Conservation (phyloP, 2,888 invertebrate genomes). For the Thecophora atra region DNA sequence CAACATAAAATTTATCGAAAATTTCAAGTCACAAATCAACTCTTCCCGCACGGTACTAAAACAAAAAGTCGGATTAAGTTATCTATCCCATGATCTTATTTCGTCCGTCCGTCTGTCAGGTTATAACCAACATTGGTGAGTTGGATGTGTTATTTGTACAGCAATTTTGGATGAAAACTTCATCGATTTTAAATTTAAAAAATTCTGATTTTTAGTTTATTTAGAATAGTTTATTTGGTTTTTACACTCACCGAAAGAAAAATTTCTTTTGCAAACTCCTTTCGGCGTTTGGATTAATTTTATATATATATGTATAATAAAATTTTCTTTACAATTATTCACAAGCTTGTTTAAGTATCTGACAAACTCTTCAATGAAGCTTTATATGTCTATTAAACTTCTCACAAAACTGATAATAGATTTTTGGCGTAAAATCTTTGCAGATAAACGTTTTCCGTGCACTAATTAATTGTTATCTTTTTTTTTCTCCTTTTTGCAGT, state of each 20-base stretch:
- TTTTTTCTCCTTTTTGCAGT: constrained; percentile 6
- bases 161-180: too few relatives aligned
- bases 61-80: too few relatives aligned
- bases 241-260: constrained; percentile 34
- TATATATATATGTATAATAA: constrained; percentile 19
- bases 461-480: constrained; percentile 10
- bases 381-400: constrained; percentile 22
- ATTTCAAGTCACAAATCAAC: not conserved
- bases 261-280: constrained; percentile 21
- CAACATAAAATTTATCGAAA: not conserved
- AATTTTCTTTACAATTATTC: constrained; percentile 35
- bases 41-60: too few relatives aligned
- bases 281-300: constrained; percentile 19
- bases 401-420: too few relatives aligned
- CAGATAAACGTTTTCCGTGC: too few relatives aligned
- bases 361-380: constrained; percentile 43
- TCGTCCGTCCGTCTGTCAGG: too few relatives aligned
- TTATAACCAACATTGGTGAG: too few relatives aligned
- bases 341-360: constrained; percentile 35
- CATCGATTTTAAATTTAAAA: too few relatives aligned
- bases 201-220: too few relatives aligned
- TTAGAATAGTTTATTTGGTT: not conserved
- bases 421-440: too few relatives aligned
- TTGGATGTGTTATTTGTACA: too few relatives aligned
- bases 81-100: too few relatives aligned